phyloP scores from a whole-genome alignment of 2,888 invertebrate genomes.

The Eurytoma adleriae region DNA sequence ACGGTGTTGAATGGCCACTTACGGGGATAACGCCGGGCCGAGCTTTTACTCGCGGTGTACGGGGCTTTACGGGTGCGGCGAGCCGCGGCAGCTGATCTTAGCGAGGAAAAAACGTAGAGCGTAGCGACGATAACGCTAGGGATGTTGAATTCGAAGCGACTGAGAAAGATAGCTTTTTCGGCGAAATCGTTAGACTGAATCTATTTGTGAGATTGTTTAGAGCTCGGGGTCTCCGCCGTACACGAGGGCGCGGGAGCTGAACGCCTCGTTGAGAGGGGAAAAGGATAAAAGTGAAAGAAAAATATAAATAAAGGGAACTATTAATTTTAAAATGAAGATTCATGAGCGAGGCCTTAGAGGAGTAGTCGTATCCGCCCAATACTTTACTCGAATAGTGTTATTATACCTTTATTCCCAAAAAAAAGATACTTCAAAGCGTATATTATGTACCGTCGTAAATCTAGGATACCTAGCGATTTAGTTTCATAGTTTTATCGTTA shows the following conservation, averaged over 20 bases:
- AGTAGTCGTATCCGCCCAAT: constrained; percentile 76
- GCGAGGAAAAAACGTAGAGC: no score
- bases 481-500: constrained; percentile 66
- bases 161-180: constrained; percentile 40
- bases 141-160: constrained; percentile 19
- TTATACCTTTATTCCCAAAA: constrained; percentile 38
- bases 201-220: constrained; percentile 42
- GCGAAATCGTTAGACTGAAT: constrained; percentile 52
- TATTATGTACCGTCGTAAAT: constrained; percentile 59
- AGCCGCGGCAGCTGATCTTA: no score
- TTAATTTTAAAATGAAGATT: constrained; percentile 61
- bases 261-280: constrained; percentile 50
- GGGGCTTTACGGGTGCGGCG: no score
- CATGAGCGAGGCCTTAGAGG: constrained; percentile 76
- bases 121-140: no score
- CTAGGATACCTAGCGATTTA: constrained; percentile 64
- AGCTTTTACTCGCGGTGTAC: no score
- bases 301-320: constrained; percentile 44
- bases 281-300: constrained; percentile 58
- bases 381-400: constrained; percentile 61
- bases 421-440: constrained; percentile 5
- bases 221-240: neutral
- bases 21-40: neutral
- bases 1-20: constrained; percentile 71
- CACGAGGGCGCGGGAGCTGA: constrained; percentile 69